Conservation (phyloP, 2,797 vertebrate species). For the Girardinus metallicus region DNA sequence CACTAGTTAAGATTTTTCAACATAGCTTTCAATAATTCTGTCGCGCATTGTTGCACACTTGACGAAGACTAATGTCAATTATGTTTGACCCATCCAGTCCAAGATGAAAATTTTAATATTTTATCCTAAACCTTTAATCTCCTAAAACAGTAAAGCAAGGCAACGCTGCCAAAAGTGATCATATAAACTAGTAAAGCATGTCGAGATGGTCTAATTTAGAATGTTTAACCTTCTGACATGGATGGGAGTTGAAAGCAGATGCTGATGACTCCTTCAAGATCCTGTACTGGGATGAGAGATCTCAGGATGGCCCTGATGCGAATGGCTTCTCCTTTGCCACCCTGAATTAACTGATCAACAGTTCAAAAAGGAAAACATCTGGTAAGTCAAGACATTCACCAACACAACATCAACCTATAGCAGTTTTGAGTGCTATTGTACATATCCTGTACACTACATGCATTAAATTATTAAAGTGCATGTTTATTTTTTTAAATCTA, state of each 20-base stretch:
- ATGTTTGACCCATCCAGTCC: not conserved
- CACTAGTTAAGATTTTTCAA: not conserved
- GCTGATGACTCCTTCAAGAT: slow-evolving; percentile 93
- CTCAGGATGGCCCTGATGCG: slow-evolving; percentile 92
- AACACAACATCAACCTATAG: not conserved
- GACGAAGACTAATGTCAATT: not conserved
- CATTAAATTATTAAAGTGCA: not conserved
- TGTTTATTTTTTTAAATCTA: no score
- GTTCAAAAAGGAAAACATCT: slow-evolving; percentile 11
- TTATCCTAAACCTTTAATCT: not conserved
- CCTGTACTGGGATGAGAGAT: slow-evolving; percentile 90
- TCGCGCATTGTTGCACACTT: not conserved
- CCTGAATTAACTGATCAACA: slow-evolving; percentile 87
- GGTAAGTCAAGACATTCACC: not conserved
- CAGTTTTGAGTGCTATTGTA: not conserved
- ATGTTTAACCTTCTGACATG: slow-evolving; percentile 85
- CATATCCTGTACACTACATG: not conserved
- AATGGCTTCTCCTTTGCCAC: slow-evolving; percentile 93
- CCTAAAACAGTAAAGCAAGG: slow-evolving; percentile 9
- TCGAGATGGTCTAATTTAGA: not conserved
- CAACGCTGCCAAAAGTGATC: not conserved
- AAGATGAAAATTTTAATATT: not conserved
- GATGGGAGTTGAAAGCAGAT: slow-evolving; percentile 90
- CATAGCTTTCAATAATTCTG: not conserved
- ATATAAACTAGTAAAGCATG: not conserved